These are phyloP conservation scores for Brienomyrus brachyistius DNA, from an alignment of 2,113 vertebrate species.

Conservation along the genomic window DNA sequence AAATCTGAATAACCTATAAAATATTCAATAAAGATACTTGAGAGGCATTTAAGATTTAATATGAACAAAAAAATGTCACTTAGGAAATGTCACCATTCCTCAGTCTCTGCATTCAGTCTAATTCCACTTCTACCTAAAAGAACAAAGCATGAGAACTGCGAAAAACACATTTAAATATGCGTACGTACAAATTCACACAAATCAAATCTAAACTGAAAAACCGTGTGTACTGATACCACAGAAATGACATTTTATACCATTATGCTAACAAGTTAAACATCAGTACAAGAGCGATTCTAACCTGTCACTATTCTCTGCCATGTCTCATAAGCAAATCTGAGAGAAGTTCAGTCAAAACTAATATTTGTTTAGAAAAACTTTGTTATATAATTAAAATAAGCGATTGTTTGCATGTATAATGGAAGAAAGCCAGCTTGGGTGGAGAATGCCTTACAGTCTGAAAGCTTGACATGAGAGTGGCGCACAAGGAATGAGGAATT, in stretches of 20 bases:
- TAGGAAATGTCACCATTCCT: background rate
- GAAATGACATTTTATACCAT: background rate
- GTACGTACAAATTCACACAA: background rate
- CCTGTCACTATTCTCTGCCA: background rate
- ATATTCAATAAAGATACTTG: constrained; percentile 3
- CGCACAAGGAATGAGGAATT: constrained; percentile 24
- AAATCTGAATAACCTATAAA: constrained; percentile 11
- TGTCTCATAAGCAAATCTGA: background rate
- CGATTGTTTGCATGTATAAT: constrained; percentile 58
- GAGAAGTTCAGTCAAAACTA: background rate
- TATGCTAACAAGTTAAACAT: background rate
- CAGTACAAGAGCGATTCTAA: background rate
- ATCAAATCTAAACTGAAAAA: background rate
- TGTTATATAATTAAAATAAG: background rate
- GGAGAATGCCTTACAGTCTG: background rate
- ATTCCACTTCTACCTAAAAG: background rate
- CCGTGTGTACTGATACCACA: background rate
- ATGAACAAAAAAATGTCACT: constrained; percentile 1
- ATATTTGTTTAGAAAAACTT: background rate
- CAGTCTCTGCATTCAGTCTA: background rate
- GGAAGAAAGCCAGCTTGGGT: constrained; percentile 51
- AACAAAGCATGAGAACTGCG: background rate
- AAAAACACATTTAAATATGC: background rate
- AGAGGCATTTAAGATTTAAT: constrained; percentile 4
- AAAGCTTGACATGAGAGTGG: constrained; percentile 39